Evolutionary conservation across 1,140 invertebrate genomes (phyloP), one percentile per base, ranked within the genome.

Genomic region (Aphelenchoides avenae): DNA sequence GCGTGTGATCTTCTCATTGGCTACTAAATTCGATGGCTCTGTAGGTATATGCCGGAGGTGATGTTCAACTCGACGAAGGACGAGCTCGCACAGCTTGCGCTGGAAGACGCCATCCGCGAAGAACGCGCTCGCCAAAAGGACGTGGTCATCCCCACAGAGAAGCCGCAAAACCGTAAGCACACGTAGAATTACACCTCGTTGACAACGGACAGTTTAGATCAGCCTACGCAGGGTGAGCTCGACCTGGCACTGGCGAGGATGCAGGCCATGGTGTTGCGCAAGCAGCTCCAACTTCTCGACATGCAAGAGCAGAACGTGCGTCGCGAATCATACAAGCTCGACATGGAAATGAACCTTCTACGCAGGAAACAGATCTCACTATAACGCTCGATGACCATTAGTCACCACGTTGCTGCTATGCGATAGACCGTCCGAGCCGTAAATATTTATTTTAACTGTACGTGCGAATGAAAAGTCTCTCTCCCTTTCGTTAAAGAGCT

Each of bases 311-410:
- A 36, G 11, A 55, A 55, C 27, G 29, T 55, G n/a, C 22, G 34
- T 6, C 26, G 18, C 13, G 52, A 55, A 37, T n/a, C 7, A 5
- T 15, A 18, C 29, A 55, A 55, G 51, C 51, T 55, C 15, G 53
- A 55, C 18, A 49, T 55, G 53, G 52, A 55, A 57, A n/a, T 55
- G 48, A 22, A 58, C n/a, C 18, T 55, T 9, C 18, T 55, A 31
- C 27, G 26, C 4, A 46, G 43, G 26, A 46, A 46, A 27, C n/a
- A n/a, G n/a, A n/a, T n/a, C n/a, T n/a, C n/a, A n/a, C n/a, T n/a
- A n/a, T n/a, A n/a, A n/a, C n/a, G n/a, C n/a, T n/a, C n/a, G n/a
- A n/a, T n/a, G n/a, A n/a, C n/a, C n/a, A n/a, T n/a, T n/a, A n/a
- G n/a, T n/a, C n/a, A n/a, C n/a, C n/a, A n/a, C n/a, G n/a, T n/a